Conservation (phyloP, 2,113 vertebrate species). For the Todiramphus chloris region DNA sequence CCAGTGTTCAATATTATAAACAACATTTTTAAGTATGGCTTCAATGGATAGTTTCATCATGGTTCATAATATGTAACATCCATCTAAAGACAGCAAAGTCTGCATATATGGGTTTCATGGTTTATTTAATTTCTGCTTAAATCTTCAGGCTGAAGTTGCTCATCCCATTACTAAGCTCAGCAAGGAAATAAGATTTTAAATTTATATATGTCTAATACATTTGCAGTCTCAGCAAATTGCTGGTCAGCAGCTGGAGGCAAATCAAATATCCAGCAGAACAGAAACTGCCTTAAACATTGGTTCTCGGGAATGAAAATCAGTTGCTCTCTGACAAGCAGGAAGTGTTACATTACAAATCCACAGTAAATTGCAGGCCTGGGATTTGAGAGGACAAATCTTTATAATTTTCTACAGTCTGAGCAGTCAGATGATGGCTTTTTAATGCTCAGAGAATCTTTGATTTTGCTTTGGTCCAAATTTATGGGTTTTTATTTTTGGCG, state of each 20-base stretch:
- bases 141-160: background rate
- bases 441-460: background rate
- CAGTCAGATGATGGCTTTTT: background rate
- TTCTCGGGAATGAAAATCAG: background rate
- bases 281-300: background rate
- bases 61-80: background rate
- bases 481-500: background rate
- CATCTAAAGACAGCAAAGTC: background rate
- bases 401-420: background rate
- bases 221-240: background rate
- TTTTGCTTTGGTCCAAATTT: background rate
- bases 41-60: background rate
- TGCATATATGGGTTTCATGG: background rate
- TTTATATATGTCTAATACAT: background rate
- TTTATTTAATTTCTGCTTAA: background rate
- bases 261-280: background rate
- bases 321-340: background rate
- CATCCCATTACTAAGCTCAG: background rate
- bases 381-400: background rate
- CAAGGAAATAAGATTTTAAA: background rate
- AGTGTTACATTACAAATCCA: background rate
- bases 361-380: background rate
- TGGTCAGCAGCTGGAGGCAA: background rate
- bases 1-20: background rate
- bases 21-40: background rate